Base-by-base conservation (phyloP, 2,113 vertebrate genomes). In the Salvelinus alpinus region DNA sequence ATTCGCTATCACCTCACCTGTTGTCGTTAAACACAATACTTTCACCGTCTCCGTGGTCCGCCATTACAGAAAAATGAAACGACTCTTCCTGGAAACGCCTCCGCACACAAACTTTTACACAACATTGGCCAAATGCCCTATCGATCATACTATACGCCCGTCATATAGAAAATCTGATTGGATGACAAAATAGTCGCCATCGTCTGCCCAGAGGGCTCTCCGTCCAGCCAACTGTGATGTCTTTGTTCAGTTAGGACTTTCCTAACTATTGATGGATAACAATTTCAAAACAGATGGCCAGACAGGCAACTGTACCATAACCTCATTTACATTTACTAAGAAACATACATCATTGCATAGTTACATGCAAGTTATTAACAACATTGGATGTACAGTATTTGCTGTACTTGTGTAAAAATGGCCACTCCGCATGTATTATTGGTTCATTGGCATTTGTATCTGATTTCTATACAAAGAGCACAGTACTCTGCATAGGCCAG, bases 31-130 rank as follows among this genome's bases (percentile, higher is more conserved):
- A 91, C 31, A 88, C 89, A 78, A 92, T 85, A 83, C 78, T 83
- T 80, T 94, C 93, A 86, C 77, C 92, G 47, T 94, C 94, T 80
- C 85, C 79, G 85, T 94, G 91, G 72, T 94, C 94, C 93, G 92
- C 93, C 94, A 94, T 94, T 92, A 91, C 90, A 91, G 86, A 84
- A 86, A 90, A 87, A 86, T 92, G 82, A 83, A 78, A 78, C 47
- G 24, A 0, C 62, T 88, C 91, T 91, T 92, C 88, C 91, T 88
- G 85, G 85, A 88, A 85, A 91, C 84, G 84, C 87, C 85, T 78
- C 7, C 77, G 54, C 68, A 78, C 31, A 62, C 34, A 3, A 31
- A 64, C 76, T 51, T 3, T 2, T 3, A 1, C 27, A 57, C 78
- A 1, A 31, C 27, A 91, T 90, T 93, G 64, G 90, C 34, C 82